Evolutionary conservation across 2,113 vertebrate species (phyloP).

Genomic region (Aphyosemion australe): DNA sequence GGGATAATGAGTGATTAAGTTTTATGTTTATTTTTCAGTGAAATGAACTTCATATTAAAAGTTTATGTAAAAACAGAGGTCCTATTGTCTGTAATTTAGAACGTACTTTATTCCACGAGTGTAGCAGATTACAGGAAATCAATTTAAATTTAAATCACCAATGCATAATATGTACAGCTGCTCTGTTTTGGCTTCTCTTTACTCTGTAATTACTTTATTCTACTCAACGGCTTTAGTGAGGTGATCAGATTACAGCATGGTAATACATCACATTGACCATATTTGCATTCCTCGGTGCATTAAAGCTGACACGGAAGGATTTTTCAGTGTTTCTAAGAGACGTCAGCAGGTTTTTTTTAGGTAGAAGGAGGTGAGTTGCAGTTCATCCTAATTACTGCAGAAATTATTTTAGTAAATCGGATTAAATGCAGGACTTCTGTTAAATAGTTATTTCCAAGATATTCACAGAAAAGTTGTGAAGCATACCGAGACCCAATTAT

Average conservation of each 20-base stretch:
- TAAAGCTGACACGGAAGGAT: not conserved
- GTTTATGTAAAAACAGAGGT: not conserved
- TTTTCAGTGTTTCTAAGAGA: not conserved
- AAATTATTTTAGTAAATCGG: not conserved
- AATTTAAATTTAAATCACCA: not conserved
- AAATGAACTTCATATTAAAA: not conserved
- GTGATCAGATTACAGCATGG: not conserved
- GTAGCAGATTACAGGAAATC: not conserved
- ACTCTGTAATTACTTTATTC: not conserved
- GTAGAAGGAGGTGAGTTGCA: not conserved
- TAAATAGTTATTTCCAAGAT: not conserved
- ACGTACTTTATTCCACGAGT: not conserved
- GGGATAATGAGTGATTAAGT: too few relatives aligned
- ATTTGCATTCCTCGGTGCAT: not conserved
- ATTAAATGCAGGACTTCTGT: not conserved
- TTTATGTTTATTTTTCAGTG: too few relatives aligned
- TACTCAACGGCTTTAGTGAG: not conserved
- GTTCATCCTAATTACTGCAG: not conserved
- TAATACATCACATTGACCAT: not conserved
- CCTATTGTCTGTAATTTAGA: not conserved
- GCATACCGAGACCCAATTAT: conserved; percentile 9
- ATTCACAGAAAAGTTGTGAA: not conserved
- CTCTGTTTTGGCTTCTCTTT: not conserved
- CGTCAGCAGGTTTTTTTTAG: too few relatives aligned
- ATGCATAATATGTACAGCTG: not conserved